These are phyloP conservation scores for Rhingia rostrata DNA, from an alignment of 2,888 invertebrate genomes.

Conservation along the genomic window DNA sequence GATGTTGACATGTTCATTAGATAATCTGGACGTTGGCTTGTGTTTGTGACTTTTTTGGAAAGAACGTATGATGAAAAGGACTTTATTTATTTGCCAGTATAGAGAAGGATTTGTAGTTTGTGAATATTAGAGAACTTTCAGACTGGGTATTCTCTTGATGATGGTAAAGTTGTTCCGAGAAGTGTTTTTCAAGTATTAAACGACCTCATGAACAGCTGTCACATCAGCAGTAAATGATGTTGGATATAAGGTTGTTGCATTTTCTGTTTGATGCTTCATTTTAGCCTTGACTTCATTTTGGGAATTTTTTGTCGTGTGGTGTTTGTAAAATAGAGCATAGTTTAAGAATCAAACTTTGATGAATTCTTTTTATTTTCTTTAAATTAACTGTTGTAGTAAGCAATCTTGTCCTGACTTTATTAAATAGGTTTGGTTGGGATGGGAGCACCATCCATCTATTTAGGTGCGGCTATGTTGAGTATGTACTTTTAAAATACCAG, in stretches of 20 bases:
- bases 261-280: not conserved
- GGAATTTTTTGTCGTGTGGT: too few species aligned
- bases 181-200: not conserved
- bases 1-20: constrained; percentile 26
- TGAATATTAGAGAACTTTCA: not conserved
- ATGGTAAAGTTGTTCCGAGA: not conserved
- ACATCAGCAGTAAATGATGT: not conserved
- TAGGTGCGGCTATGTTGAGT: too few species aligned
- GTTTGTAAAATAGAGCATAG: too few species aligned
- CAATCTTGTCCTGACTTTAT: too few species aligned
- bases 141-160: not conserved
- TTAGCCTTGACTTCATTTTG: too few species aligned
- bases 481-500: too few species aligned
- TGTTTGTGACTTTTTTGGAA: not conserved
- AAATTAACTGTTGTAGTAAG: too few species aligned
- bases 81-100: not conserved
- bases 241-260: not conserved
- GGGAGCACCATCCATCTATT: too few species aligned
- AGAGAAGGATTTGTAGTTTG: not conserved
- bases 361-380: too few species aligned
- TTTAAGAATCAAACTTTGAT: too few species aligned
- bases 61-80: not conserved
- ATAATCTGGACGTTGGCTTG: not conserved
- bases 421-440: too few species aligned
- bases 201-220: not conserved